Conservation (phyloP, 2,797 vertebrate genomes). For the Eulemur mongoz region DNA sequence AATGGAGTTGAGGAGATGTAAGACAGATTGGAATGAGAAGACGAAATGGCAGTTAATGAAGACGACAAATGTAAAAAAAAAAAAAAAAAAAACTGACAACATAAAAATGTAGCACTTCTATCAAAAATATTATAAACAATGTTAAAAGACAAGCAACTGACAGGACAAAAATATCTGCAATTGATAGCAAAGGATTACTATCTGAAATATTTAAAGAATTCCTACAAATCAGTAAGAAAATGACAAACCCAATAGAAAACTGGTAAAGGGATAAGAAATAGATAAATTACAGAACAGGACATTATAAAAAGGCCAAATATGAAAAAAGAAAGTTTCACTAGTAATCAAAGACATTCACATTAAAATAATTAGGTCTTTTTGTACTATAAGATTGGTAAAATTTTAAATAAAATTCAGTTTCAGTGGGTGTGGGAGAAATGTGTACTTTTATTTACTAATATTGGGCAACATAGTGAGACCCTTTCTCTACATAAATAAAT, state of each 20-base stretch:
- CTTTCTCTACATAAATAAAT: background rate
- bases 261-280: background rate
- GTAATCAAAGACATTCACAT: background rate
- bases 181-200: background rate
- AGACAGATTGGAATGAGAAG: background rate
- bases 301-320: background rate
- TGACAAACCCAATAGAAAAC: background rate
- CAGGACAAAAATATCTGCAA: background rate
- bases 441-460: background rate
- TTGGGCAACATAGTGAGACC: background rate
- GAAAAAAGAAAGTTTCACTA: background rate
- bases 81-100: background rate
- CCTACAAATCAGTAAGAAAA: background rate
- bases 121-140: background rate
- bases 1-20: background rate
- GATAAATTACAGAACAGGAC: background rate
- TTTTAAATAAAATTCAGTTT: background rate
- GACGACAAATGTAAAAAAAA: background rate
- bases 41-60: background rate
- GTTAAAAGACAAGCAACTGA: background rate
- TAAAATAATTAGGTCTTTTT: background rate
- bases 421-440: background rate
- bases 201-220: background rate
- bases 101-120: background rate
- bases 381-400: background rate